phyloP scores from a whole-genome alignment of 1,140 invertebrate species.

The Diachasma alloeum region DNA sequence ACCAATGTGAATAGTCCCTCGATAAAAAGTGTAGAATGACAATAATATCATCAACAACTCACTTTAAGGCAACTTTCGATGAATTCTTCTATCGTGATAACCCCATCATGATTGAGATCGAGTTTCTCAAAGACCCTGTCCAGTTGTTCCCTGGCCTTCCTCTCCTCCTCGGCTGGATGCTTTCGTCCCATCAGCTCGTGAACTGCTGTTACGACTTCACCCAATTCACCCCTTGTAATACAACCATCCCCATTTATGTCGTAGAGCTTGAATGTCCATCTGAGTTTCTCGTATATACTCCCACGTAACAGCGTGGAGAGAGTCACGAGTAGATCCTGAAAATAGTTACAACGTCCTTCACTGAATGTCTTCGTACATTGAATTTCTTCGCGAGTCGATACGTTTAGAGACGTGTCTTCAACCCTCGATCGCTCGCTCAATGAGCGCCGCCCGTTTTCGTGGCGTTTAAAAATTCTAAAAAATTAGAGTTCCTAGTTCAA shows the following conservation, averaged over 20 bases:
- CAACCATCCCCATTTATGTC: conserved; percentile 95
- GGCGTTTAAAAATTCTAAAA: too few species aligned
- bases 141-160: conserved; percentile 82
- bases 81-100: conserved; percentile 96
- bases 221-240: conserved; percentile 88
- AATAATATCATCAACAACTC: conserved; percentile 39
- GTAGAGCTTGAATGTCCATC: conserved; percentile 95
- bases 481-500: too few species aligned
- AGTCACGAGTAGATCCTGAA: conserved; percentile 87
- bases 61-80: conserved; percentile 93
- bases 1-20: too few species aligned
- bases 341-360: neutral
- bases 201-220: conserved; percentile 88
- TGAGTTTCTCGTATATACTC: conserved; percentile 89
- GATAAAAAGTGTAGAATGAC: neutral
- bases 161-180: conserved; percentile 77
- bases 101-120: conserved; percentile 92
- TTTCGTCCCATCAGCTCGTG: conserved; percentile 89
- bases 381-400: neutral
- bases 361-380: neutral
- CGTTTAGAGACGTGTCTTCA: neutral
- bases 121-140: conserved; percentile 89
- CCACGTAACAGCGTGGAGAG: conserved; percentile 89
- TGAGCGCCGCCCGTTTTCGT: too few species aligned
- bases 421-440: too few species aligned